phyloP scores from a whole-genome alignment of 2,113 vertebrate genomes.

The Ammodytes dubius region DNA sequence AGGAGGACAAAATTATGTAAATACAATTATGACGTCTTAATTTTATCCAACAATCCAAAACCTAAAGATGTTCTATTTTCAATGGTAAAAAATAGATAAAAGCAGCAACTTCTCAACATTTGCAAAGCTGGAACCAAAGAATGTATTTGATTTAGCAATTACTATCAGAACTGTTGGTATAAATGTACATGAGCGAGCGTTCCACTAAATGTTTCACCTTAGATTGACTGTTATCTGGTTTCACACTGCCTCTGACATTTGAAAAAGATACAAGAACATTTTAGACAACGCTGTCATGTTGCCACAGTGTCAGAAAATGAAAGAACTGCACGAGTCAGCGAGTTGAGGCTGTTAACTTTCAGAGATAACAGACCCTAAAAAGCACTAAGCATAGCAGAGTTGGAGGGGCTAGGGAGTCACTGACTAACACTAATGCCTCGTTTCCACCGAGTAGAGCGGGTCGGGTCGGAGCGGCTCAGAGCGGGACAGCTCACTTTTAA shows the following conservation, averaged over 20 bases:
- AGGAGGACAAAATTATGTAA: no score
- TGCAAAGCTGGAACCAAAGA: no score
- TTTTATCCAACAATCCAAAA: no score
- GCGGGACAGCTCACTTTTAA: no score
- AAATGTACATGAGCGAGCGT: background rate
- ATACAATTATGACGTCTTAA: no score
- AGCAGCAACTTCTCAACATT: background rate
- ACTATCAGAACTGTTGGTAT: background rate
- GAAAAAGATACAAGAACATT: background rate
- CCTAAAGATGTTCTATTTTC: no score
- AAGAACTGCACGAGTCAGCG: background rate
- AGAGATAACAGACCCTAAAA: constrained; percentile 8
- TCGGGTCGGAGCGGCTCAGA: no score
- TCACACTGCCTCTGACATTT: background rate
- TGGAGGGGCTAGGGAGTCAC: background rate
- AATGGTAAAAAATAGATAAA: no score
- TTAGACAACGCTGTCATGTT: background rate
- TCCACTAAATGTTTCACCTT: background rate
- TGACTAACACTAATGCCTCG: background rate
- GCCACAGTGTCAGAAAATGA: background rate
- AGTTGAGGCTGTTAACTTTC: background rate
- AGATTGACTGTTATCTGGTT: background rate
- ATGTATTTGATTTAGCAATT: background rate
- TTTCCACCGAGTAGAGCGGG: no score
- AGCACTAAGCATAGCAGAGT: background rate